These are phyloP conservation scores for Phortica variegata DNA, from an alignment of 1,140 invertebrate species.

Conservation along the genomic window DNA sequence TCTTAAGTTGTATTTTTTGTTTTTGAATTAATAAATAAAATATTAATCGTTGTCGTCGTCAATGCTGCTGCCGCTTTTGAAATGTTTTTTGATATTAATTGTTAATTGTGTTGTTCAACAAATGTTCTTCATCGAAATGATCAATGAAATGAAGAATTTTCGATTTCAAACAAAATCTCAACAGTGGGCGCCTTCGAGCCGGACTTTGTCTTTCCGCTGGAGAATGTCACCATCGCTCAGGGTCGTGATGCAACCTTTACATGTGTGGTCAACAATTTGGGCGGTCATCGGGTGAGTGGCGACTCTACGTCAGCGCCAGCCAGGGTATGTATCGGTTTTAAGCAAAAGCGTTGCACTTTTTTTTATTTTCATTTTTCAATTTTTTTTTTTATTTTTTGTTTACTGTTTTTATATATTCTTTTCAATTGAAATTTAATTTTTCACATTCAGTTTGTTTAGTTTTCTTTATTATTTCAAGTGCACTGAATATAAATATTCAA, in stretches of 20 bases:
- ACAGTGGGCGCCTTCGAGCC: conserved; percentile 69
- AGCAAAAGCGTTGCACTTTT: conserved; percentile 25
- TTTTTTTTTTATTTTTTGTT: background rate
- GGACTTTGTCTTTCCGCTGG: conserved; percentile 80
- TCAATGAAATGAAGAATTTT: conserved; percentile 55
- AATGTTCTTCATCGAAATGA: conserved; percentile 46
- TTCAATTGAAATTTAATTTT: conserved; percentile 13
- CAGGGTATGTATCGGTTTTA: conserved; percentile 72
- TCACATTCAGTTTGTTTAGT: conserved; percentile 15
- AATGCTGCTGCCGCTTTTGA: background rate
- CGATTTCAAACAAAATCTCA: conserved; percentile 55
- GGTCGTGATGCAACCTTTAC: conserved; percentile 85
- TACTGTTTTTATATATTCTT: background rate
- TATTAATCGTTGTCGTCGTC: background rate
- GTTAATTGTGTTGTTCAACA: conserved; percentile 32
- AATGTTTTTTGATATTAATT: background rate
- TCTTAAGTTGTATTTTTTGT: background rate
- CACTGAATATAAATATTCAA: conserved; percentile 33
- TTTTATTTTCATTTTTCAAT: background rate
- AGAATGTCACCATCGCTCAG: conserved; percentile 84
- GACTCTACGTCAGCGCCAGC: conserved; percentile 66
- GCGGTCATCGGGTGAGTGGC: conserved; percentile 90
- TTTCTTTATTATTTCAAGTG: no score
- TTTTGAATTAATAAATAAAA: background rate
- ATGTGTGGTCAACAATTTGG: conserved; percentile 86